phyloP scores from a whole-genome alignment of 2,888 invertebrate genomes.

The Choristoneura rosaceana region DNA sequence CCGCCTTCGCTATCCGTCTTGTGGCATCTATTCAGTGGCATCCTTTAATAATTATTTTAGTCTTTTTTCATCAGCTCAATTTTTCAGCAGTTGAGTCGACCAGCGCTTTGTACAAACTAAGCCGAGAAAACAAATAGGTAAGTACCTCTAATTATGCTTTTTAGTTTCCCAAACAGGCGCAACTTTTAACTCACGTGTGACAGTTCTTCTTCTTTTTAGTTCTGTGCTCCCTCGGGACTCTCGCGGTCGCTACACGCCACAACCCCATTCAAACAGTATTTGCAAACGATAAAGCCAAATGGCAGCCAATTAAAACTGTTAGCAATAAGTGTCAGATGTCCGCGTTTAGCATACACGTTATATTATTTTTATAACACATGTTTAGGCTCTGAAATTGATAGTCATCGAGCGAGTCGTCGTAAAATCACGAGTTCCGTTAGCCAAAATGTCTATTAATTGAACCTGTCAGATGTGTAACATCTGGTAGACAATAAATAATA shows the following conservation, averaged over 20 bases:
- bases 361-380: constrained; percentile 17
- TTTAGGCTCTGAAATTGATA: constrained; percentile 15
- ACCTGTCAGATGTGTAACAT: constrained; percentile 39
- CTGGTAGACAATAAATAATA: constrained; percentile 40
- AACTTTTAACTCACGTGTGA: too few species aligned
- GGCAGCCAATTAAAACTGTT: constrained; percentile 35
- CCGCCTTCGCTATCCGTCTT: too few species aligned
- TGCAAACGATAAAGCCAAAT: constrained; percentile 41
- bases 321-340: constrained; percentile 39
- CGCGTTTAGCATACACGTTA: constrained; percentile 18
- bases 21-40: too few species aligned
- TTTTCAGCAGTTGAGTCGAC: too few species aligned
- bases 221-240: constrained; percentile 40
- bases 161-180: too few species aligned
- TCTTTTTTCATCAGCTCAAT: too few species aligned
- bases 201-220: too few species aligned
- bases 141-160: too few species aligned
- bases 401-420: constrained; percentile 10
- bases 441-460: constrained; percentile 34
- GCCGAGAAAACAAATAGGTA: too few species aligned
- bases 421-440: constrained; percentile 36
- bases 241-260: constrained; percentile 20
- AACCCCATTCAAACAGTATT: constrained; percentile 38
- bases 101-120: too few species aligned
- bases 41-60: too few species aligned